Base-by-base conservation (phyloP, 2,113 vertebrate species). In the Salminus brasiliensis region DNA sequence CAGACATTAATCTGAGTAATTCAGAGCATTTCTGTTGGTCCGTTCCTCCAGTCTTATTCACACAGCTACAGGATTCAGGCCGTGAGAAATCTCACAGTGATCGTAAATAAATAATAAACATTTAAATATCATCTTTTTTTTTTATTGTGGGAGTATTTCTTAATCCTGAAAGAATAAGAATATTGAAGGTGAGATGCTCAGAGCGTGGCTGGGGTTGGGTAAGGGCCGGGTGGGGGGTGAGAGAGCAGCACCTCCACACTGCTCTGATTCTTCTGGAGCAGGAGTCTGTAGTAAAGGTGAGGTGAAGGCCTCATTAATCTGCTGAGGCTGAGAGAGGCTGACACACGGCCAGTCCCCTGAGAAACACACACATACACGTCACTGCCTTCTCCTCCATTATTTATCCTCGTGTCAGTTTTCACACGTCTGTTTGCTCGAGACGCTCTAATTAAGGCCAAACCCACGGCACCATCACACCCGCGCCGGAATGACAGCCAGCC, bases 301-400 rank as follows among this genome's bases (percentile, higher is more conserved):
- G 11, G 32, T n/a, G 60, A 11, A 66, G 62, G 78, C 74, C 43
- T 78, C 32, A 78, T 84, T 81, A 84, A 78, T 53, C 60, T 13
- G 39, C 27, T 2, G 39, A 63, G 55, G 66, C 30, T 69, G 52
- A 27, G 39, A 30, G 60, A 29, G 43, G 6, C 52, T 63, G 72
- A 76, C 77, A 72, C 68, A 21, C 70, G 30, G 47, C 52, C 55
- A 52, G 62, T 68, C 78, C 52, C 25, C 77, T 73, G 73, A 72
- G 74, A n/a, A 12, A 34, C 16, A n/a, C 49, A 77, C n/a, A n/a
- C n/a, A n/a, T n/a, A 34, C 16, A n/a, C 49, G 74, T 60, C 72
- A 65, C 80, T 15, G 65, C 62, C 39, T 69, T 76, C 60, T 75
- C 49, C 79, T 59, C 60, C 67, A 74, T 84, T 69, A 78, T 81